These are phyloP conservation scores for Columba livia DNA, from an alignment of 2,113 vertebrate genomes.

Conservation along the genomic window DNA sequence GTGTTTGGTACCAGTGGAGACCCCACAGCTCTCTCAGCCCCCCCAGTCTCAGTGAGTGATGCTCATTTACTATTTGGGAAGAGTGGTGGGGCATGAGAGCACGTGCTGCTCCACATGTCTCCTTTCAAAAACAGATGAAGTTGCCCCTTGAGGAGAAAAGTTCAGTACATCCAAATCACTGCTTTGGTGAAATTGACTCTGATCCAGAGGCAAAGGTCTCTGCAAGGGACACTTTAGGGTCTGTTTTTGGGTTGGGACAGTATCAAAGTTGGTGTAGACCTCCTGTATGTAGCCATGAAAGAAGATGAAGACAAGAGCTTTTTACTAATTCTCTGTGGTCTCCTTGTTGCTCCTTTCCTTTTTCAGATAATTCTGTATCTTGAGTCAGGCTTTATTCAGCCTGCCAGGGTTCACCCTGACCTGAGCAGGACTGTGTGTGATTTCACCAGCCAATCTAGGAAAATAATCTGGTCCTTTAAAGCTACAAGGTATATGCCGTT, in stretches of 20 bases:
- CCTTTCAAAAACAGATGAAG: neutral
- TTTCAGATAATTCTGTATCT: neutral
- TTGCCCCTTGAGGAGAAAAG: neutral
- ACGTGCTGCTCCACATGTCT: neutral
- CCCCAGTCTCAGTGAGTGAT: neutral
- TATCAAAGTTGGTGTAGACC: neutral
- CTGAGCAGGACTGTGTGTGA: neutral
- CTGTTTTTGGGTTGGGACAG: neutral
- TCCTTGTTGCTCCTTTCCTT: neutral
- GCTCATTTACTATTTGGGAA: neutral
- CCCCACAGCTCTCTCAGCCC: neutral
- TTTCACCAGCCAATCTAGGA: neutral
- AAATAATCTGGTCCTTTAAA: neutral
- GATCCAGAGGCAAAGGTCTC: neutral
- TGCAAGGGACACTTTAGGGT: neutral
- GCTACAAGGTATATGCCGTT: neutral
- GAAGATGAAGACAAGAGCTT: neutral
- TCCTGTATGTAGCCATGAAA: neutral
- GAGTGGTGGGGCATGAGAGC: neutral
- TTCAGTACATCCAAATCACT: neutral
- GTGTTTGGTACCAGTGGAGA: neutral
- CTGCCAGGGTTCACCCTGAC: neutral
- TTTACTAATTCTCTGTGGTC: neutral
- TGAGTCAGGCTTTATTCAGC: neutral
- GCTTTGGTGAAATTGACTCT: neutral